These are phyloP conservation scores for Philereme vetulata DNA, from an alignment of 2,888 invertebrate genomes.

Conservation along the genomic window DNA sequence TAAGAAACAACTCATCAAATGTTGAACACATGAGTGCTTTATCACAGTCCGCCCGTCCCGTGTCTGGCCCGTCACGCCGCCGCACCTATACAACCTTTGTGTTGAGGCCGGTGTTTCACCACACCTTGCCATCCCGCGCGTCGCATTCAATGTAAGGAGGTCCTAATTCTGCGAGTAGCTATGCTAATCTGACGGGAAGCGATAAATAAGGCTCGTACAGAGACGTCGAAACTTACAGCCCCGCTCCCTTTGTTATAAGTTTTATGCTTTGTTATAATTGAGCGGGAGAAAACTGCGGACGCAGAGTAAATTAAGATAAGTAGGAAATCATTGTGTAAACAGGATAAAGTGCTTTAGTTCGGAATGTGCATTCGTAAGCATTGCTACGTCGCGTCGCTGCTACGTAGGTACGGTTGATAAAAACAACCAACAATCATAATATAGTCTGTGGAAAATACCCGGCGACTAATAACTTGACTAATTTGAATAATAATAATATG, in stretches of 20 bases:
- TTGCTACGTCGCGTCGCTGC: not conserved
- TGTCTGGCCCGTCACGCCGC: too few relatives aligned
- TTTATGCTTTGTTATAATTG: conserved; percentile 61
- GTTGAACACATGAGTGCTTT: too few relatives aligned
- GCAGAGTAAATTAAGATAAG: conserved; percentile 17
- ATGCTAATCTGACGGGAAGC: conserved; percentile 60
- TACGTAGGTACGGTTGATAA: not conserved
- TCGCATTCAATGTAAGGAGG: too few relatives aligned
- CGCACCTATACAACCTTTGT: too few relatives aligned
- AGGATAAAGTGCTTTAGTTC: not conserved
- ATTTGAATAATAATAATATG: too few relatives aligned
- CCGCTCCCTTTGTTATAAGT: conserved; percentile 57
- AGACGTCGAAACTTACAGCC: conserved; percentile 53
- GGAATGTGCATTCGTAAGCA: not conserved
- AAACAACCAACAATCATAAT: too few relatives aligned
- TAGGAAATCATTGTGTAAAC: conserved; percentile 16
- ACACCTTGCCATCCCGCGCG: too few relatives aligned
- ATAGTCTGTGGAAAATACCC: too few relatives aligned
- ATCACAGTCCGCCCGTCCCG: too few relatives aligned
- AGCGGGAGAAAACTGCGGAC: conserved; percentile 23
- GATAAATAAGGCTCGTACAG: conserved; percentile 57
- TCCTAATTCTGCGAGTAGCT: conserved; percentile 36
- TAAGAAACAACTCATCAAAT: too few relatives aligned
- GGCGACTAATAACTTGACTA: too few relatives aligned
- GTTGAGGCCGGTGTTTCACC: too few relatives aligned